Conservation (phyloP, 1,140 invertebrate genomes). For the Psilanteris sp. region DNA sequence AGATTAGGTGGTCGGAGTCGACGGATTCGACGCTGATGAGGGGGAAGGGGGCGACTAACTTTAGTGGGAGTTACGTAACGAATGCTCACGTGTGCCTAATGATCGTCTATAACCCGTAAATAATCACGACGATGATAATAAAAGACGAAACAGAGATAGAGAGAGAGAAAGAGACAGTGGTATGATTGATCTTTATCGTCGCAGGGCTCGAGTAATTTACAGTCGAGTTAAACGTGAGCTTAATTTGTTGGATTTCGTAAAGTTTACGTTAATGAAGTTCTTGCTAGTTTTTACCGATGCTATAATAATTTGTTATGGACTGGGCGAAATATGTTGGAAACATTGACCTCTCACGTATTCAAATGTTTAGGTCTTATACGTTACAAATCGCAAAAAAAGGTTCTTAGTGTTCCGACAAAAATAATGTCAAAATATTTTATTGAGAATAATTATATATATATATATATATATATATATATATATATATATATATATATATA, state of each 20-base stretch:
- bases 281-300: too few species aligned
- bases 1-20: slow-evolving; percentile 45
- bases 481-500: too few species aligned
- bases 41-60: slow-evolving; percentile 14
- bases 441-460: too few species aligned
- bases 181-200: slow-evolving; percentile 39
- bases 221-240: not conserved
- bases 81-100: slow-evolving; percentile 52
- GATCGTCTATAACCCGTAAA: slow-evolving; percentile 43
- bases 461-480: too few species aligned
- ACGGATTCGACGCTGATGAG: slow-evolving; percentile 38
- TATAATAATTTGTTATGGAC: too few species aligned
- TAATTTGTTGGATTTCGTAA: slow-evolving; percentile 5
- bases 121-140: slow-evolving; percentile 39
- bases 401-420: too few species aligned
- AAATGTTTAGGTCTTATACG: too few species aligned
- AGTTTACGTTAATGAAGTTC: not conserved
- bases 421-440: too few species aligned
- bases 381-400: too few species aligned
- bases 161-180: slow-evolving; percentile 6
- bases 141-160: slow-evolving; percentile 6
- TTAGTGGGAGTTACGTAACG: slow-evolving; percentile 46
- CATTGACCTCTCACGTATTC: too few species aligned
- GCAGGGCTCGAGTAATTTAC: slow-evolving; percentile 3
- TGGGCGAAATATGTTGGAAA: too few species aligned